A percentile compares a stretch with the other conserved stretches of the same genome.
Conservation (phyloP, 35 echinoderm and acorn worm genomes). For the Holothuria glaberrima region DNA sequence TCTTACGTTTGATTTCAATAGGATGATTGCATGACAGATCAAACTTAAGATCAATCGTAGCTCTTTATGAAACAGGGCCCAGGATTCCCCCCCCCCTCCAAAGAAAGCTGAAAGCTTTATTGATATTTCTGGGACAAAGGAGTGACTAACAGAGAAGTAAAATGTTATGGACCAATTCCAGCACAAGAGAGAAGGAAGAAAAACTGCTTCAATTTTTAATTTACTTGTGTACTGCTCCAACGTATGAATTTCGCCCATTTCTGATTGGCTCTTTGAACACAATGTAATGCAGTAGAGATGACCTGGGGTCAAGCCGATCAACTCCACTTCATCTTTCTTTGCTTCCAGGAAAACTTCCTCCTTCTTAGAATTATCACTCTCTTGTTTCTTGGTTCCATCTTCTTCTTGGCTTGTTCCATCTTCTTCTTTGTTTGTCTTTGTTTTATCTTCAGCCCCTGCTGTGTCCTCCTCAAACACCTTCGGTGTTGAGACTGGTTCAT, state of each 20-base stretch:
- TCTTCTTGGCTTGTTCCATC: too few species aligned
- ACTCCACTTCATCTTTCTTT: slow-evolving; percentile 1
- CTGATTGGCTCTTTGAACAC: background rate
- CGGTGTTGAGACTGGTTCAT: background rate
- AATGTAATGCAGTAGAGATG: slow-evolving; percentile 17
- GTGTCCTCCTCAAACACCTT: background rate
- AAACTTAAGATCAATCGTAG: too few species aligned
- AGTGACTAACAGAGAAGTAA: too few species aligned
- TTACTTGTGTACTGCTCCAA: slow-evolving; percentile 43
- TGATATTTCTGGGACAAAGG: too few species aligned
- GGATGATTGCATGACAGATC: too few species aligned
- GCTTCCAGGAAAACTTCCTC: background rate
- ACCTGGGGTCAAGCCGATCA: background rate
- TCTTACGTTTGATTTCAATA: too few species aligned
- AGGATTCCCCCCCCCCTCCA: too few species aligned
- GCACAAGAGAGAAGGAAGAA: too few species aligned
- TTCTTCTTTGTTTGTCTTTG: background rate
- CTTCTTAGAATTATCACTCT: background rate
- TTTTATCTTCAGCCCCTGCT: background rate
- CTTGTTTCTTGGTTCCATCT: background rate
- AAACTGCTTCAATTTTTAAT: background rate
- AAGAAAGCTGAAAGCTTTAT: too few species aligned
- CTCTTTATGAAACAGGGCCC: too few species aligned
- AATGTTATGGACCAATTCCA: too few species aligned
- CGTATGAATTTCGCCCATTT: background rate